Base-by-base conservation (phyloP, 1,140 invertebrate genomes). In the Helicoverpa armigera region DNA sequence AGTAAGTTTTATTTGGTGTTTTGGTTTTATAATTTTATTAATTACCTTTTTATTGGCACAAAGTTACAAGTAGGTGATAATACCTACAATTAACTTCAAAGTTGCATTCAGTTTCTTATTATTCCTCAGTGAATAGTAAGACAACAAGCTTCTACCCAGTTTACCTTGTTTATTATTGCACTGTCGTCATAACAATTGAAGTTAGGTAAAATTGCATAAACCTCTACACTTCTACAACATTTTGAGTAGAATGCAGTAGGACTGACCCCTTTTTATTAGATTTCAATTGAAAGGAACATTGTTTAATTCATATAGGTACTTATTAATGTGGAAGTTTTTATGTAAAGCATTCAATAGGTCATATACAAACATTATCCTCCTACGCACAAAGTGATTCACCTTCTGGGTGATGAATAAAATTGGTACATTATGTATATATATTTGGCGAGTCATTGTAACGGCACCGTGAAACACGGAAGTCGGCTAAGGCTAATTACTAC, bases 381-480 rank as follows among this genome's bases (percentile, higher is more conserved):
- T 67, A 77, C 75, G 29, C 58, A 31, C 73, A 16, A 35, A 67
- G 50, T 77, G 75, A 77, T 65, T 77, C 75, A 77, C 60, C 60
- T 77, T 50, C 16, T 29, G 16, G 65, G 51, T 79, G 77, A 79
- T 79, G 61, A 79, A 79, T 79, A 65, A 77, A 77, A 77, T 77
- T 61, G 43, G 50, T 31, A 67, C 61, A 77, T 48, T 51, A 76
- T 48, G 67, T 54, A 43, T 54, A 54, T 61, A 63, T 61, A 61
- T 77, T 79, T 60, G 65, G 63, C 77, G 77, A 79, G 65, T 79
- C 77, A 79, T 79, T 79, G 63, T 79, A 51, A 79, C 65, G 54
- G 65, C 60, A 60, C 43, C 18, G 54, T 53, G 29, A 70, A 58
- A 29, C 77, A 51, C 61, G 75, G 77, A 79, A 70, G 63, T 50